These are phyloP conservation scores for Electrophaes corylata DNA, from an alignment of 2,888 invertebrate species.

Conservation along the genomic window DNA sequence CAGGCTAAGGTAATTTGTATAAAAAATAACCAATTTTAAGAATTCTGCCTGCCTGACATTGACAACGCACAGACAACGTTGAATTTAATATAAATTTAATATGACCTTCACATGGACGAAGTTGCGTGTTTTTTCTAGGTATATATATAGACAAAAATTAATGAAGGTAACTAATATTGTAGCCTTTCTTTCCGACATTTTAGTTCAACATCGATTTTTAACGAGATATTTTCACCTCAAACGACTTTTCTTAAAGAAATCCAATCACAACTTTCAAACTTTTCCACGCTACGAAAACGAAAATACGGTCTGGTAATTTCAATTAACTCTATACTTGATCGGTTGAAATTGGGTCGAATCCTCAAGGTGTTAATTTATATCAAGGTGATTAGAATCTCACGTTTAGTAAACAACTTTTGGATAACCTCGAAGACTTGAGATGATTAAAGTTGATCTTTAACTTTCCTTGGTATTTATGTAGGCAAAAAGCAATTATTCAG, in stretches of 20 bases:
- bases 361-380: slow-evolving; percentile 35
- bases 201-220: neutral
- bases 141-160: too few relatives aligned
- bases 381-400: slow-evolving; percentile 15
- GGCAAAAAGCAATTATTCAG: too few relatives aligned
- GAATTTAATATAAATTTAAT: too few relatives aligned
- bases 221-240: neutral
- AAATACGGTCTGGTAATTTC: slow-evolving; percentile 28
- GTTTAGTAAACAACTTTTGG: slow-evolving; percentile 10
- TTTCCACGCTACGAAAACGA: slow-evolving; percentile 27
- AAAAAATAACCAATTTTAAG: too few relatives aligned
- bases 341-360: slow-evolving; percentile 40
- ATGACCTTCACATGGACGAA: too few relatives aligned
- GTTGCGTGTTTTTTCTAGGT: too few relatives aligned
- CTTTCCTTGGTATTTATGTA: too few relatives aligned
- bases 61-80: too few relatives aligned
- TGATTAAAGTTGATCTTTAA: slow-evolving; percentile 19
- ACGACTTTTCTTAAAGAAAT: slow-evolving; percentile 15
- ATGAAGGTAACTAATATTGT: too few relatives aligned
- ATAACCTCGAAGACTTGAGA: slow-evolving; percentile 12
- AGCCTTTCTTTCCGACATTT: too few relatives aligned
- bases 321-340: slow-evolving; percentile 26
- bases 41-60: too few relatives aligned
- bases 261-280: slow-evolving; percentile 19
- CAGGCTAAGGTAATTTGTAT: slow-evolving; percentile 62